Base-by-base conservation (phyloP, 2,888 invertebrate genomes). In the Anodontia alba region DNA sequence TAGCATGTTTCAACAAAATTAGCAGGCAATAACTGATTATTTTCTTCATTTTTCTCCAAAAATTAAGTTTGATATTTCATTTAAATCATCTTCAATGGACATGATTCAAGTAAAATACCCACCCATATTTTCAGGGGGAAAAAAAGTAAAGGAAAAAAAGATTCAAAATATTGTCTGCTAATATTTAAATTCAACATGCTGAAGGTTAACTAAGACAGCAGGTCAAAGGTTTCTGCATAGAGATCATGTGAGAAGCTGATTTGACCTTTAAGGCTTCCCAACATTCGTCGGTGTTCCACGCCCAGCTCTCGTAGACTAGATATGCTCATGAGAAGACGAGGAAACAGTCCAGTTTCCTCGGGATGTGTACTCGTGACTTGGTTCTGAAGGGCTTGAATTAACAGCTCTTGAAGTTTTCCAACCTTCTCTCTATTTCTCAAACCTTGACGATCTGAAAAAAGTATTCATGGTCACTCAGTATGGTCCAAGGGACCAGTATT, bases 271-370 rank as follows among this genome's bases (percentile, higher is more conserved):
- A 93, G 87, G 29, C 89, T 91, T 75, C 91, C 90, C 49, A 94
- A 87, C 93, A 93, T 93, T 38, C 93, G 89, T 20, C 92, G 83
- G 83, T 94, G 94, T 81, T 94, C 94, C 0, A 93, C 92, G n/a
- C 93, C 93, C 23, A 94, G 91, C 76, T 94, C 94, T 17, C 94
- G 91, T 26, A 94, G 90, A 83, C 92, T 92, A 73, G 94, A 93
- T 76, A 94, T 93, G 87, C 93, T 92, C 94, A 94, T 94, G 71
- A 94, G 91, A 1, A 94, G 90, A 7, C 94, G 91, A 7, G 94
- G 93, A 75, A 94, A 94, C 42, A 94, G 89, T 29, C 92, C 92
- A 8, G 88, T 87, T 74, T 92, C 92, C 7, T 91, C 91, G 8
- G 92, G 92, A 81, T 94, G 94, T 57, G 91, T 90, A 15, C 87